phyloP scores from a whole-genome alignment of 2,888 invertebrate species.

The Sisyra terminalis region DNA sequence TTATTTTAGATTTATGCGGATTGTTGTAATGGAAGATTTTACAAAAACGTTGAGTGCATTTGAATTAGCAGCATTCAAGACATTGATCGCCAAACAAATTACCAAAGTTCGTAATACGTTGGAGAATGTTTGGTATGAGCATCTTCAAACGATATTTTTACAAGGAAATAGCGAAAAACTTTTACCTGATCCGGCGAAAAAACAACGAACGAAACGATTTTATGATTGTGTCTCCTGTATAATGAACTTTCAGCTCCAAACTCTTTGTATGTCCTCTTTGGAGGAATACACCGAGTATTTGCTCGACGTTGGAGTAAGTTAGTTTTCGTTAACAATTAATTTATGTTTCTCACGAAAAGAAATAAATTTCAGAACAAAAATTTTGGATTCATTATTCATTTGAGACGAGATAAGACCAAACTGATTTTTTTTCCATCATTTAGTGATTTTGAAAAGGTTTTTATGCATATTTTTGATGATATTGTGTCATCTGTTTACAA shows the following conservation, averaged over 20 bases:
- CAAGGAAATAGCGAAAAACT: slow-evolving; percentile 49
- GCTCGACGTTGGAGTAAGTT: slow-evolving; percentile 52
- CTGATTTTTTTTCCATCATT: slow-evolving; percentile 61
- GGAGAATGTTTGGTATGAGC: slow-evolving; percentile 45
- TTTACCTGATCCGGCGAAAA: slow-evolving; percentile 48
- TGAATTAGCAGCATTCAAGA: slow-evolving; percentile 47
- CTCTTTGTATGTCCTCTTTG: slow-evolving; percentile 63
- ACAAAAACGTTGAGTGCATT: slow-evolving; percentile 32
- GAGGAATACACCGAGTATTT: slow-evolving; percentile 62
- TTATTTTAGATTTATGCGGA: slow-evolving; percentile 7
- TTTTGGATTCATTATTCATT: slow-evolving; percentile 24
- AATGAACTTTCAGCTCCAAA: slow-evolving; percentile 79
- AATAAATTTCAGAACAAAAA: slow-evolving; percentile 7
- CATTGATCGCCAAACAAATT: slow-evolving; percentile 37
- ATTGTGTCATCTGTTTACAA: slow-evolving; percentile 54
- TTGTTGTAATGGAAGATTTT: slow-evolving; percentile 14
- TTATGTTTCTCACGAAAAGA: background rate
- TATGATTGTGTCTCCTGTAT: slow-evolving; percentile 72
- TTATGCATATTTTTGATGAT: slow-evolving; percentile 54
- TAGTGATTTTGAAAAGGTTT: slow-evolving; percentile 50
- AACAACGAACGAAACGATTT: slow-evolving; percentile 51
- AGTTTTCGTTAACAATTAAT: background rate
- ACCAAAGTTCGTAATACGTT: slow-evolving; percentile 50
- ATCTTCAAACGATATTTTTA: slow-evolving; percentile 42
- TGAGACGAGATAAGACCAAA: slow-evolving; percentile 38